Evolutionary conservation across 2,113 vertebrate species (phyloP).

Genomic region (Cynocephalus volans): DNA sequence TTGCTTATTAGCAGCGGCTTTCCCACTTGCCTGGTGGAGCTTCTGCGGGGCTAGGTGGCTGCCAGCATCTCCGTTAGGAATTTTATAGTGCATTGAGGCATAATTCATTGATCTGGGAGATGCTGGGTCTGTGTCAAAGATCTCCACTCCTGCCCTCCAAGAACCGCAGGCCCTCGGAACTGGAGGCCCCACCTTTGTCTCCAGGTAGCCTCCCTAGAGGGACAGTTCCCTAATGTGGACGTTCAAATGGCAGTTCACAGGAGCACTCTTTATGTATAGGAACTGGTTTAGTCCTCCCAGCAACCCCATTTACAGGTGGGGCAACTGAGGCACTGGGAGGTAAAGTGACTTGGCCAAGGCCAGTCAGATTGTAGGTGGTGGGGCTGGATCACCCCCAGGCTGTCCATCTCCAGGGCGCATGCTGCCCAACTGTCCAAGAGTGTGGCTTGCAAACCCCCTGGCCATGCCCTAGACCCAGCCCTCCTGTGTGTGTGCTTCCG

Average conservation of each 20-base stretch:
- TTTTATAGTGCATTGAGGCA: fast-evolving
- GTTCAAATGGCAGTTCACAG: fast-evolving
- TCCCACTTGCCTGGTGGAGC: fast-evolving
- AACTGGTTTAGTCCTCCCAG: background rate
- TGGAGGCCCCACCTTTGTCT: background rate
- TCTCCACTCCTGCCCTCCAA: too few species aligned
- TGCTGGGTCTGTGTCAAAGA: fast-evolving
- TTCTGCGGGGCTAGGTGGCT: background rate
- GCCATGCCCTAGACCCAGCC: too few species aligned
- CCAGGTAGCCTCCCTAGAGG: fast-evolving
- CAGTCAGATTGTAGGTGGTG: too few species aligned
- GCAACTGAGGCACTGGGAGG: background rate
- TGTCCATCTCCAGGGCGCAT: background rate
- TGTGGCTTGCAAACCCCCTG: too few species aligned
- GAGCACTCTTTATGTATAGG: fast-evolving
- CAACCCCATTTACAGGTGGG: background rate
- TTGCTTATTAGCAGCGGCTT: fast-evolving
- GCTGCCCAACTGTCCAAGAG: fast-evolving
- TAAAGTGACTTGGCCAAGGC: background rate
- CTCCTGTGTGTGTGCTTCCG: background rate
- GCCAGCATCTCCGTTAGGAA: background rate
- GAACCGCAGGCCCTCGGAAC: fast-evolving
- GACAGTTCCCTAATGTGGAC: fast-evolving
- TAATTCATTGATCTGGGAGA: background rate
- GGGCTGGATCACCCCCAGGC: fast-evolving